Evolutionary conservation across 2,888 invertebrate genomes (phyloP).

Genomic region (Synergus itoensis): DNA sequence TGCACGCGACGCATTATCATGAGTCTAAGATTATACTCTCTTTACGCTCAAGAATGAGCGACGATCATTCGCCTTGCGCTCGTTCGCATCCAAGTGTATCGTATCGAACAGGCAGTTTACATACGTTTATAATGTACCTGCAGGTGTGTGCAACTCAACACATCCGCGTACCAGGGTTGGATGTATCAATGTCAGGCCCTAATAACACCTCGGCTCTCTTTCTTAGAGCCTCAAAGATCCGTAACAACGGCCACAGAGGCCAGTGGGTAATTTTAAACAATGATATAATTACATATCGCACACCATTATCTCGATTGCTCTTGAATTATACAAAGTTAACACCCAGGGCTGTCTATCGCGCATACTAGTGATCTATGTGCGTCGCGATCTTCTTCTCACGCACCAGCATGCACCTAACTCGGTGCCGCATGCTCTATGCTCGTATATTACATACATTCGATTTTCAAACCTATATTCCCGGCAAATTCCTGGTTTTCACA

Average conservation of each 20-base stretch:
- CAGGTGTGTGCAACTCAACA: not conserved
- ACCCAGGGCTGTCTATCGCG: slow-evolving; percentile 4
- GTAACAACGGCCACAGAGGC: slow-evolving; percentile 57
- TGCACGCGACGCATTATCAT: not conserved
- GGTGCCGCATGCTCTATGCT: not conserved
- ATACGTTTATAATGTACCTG: slow-evolving; percentile 8
- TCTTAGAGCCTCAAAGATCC: slow-evolving; percentile 51
- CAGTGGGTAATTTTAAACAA: slow-evolving; percentile 73
- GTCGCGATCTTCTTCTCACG: slow-evolving; percentile 1
- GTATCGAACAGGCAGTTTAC: slow-evolving; percentile 7
- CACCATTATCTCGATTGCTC: slow-evolving; percentile 72
- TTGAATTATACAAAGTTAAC: slow-evolving; percentile 66
- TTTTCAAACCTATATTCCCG: not conserved
- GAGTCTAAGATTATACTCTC: not conserved
- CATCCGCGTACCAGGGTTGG: slow-evolving; percentile 56
- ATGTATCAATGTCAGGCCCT: slow-evolving; percentile 74
- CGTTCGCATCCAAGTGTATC: not conserved
- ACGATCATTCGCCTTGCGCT: too few relatives aligned
- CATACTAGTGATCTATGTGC: slow-evolving; percentile 24
- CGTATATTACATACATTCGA: not conserved
- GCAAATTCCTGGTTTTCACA: too few relatives aligned
- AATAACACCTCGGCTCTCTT: slow-evolving; percentile 69
- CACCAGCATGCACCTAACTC: not conserved
- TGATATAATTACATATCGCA: slow-evolving; percentile 74
- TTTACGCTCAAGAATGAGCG: not conserved